phyloP scores from a whole-genome alignment of 2,113 vertebrate genomes.

The Anarrhichthys ocellatus region DNA sequence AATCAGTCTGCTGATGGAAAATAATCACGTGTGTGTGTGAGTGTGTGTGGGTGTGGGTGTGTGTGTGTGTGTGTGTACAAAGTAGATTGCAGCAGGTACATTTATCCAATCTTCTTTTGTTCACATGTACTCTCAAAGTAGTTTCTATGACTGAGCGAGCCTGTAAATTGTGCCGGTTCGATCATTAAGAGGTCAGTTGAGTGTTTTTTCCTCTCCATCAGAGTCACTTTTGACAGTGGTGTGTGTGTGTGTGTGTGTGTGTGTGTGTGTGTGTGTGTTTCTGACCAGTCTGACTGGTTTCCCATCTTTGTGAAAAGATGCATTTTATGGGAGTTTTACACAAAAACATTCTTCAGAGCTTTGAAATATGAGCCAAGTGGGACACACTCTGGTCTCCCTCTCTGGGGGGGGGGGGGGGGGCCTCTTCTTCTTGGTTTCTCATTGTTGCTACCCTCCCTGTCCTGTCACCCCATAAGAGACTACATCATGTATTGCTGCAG shows the following conservation, averaged over 20 bases:
- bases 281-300: conserved; percentile 27
- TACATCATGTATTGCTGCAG: conserved; percentile 53
- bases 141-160: not conserved
- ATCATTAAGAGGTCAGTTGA: conserved; percentile 10
- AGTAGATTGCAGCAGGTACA: conserved; percentile 5
- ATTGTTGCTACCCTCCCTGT: conserved; percentile 31
- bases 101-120: not conserved
- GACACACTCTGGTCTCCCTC: conserved; percentile 17
- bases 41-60: not conserved
- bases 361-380: conserved; percentile 62
- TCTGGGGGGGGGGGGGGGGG: not conserved
- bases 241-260: not conserved
- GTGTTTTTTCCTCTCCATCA: conserved; percentile 1
- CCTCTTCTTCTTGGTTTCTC: conserved; percentile 35
- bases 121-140: not conserved
- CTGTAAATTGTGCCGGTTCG: not conserved
- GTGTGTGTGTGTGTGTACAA: not conserved
- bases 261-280: conserved; percentile 17
- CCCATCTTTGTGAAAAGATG: conserved; percentile 34
- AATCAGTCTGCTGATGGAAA: conserved; percentile 55
- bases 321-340: conserved; percentile 48
- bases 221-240: not conserved
- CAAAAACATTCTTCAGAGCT: conserved; percentile 53
- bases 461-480: conserved; percentile 35
- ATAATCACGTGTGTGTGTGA: conserved; percentile 51